Percentiles rank a stretch among this genome's conserved stretches.
Evolutionary conservation across 2,888 invertebrate species (phyloP).

Genomic region (Epinotia demarniana): DNA sequence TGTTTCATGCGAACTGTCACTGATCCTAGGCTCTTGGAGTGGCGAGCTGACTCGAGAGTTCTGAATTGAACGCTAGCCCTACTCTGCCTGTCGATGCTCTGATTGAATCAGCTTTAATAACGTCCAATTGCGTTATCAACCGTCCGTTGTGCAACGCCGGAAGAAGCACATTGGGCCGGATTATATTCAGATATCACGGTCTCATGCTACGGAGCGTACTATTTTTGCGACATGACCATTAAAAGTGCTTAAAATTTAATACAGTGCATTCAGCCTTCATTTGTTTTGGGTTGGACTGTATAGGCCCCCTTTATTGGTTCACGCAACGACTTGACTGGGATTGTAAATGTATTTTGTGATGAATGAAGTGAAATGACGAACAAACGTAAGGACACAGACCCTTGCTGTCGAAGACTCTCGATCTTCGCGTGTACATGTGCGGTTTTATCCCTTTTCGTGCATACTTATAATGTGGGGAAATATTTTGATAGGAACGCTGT

Average conservation of each 20-base stretch:
- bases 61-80: slow-evolving; percentile 3
- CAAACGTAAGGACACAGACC: slow-evolving; percentile 47
- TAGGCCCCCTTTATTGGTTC: background rate
- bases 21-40: background rate
- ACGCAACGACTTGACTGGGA: too few species aligned
- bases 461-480: slow-evolving; percentile 67
- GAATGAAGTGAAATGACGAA: slow-evolving; percentile 33
- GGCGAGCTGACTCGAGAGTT: background rate
- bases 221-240: slow-evolving; percentile 4
- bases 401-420: slow-evolving; percentile 68
- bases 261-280: background rate
- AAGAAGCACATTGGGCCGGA: slow-evolving; percentile 74
- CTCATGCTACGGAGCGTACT: slow-evolving; percentile 44
- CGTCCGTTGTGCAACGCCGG: slow-evolving; percentile 75
- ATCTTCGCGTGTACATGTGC: slow-evolving; percentile 72
- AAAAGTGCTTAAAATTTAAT: background rate
- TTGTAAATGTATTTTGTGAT: background rate
- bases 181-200: slow-evolving; percentile 69
- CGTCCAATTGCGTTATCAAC: slow-evolving; percentile 76
- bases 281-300: background rate
- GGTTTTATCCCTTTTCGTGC: slow-evolving; percentile 68
- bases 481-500: slow-evolving; percentile 57
- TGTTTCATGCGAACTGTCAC: background rate
- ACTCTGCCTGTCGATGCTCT: slow-evolving; percentile 67
- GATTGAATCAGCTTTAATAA: slow-evolving; percentile 70